Evolutionary conservation across 1,140 invertebrate species (phyloP).

Genomic region (Riptortus pedestris): DNA sequence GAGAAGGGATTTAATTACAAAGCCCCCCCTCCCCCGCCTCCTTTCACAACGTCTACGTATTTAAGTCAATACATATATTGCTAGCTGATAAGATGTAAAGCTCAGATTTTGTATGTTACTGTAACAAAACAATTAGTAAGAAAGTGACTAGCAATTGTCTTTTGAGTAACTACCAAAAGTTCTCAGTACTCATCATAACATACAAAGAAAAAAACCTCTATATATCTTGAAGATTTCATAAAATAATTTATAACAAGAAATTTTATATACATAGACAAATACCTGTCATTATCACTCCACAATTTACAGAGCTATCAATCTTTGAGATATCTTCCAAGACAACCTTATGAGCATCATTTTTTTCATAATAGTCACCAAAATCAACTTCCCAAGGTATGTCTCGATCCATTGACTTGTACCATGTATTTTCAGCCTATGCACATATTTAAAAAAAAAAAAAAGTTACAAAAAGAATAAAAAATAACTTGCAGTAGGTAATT

Average conservation of each 20-base stretch:
- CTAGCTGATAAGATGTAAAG: too few relatives aligned
- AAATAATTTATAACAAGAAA: background rate
- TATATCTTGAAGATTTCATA: background rate
- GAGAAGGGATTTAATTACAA: too few relatives aligned
- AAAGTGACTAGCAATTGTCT: too few relatives aligned
- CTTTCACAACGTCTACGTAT: too few relatives aligned
- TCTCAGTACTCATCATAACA: too few relatives aligned
- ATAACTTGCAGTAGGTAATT: background rate
- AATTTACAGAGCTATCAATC: background rate
- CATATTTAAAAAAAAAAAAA: background rate
- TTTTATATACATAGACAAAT: too few relatives aligned
- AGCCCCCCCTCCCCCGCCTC: too few relatives aligned
- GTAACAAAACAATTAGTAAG: too few relatives aligned
- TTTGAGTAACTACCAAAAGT: too few relatives aligned
- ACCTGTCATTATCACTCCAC: constrained; percentile 1
- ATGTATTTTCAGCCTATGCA: constrained; percentile 14
- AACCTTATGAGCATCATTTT: background rate
- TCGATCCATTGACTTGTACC: constrained; percentile 11
- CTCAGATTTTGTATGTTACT: too few relatives aligned
- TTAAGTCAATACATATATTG: too few relatives aligned
- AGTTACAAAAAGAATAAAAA: background rate
- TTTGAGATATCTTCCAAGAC: background rate
- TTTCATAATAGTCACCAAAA: constrained; percentile 18
- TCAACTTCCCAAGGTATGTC: constrained; percentile 20
- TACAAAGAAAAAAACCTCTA: background rate